Conservation (phyloP, 2,797 vertebrate species). For the Sebastes cheni region DNA sequence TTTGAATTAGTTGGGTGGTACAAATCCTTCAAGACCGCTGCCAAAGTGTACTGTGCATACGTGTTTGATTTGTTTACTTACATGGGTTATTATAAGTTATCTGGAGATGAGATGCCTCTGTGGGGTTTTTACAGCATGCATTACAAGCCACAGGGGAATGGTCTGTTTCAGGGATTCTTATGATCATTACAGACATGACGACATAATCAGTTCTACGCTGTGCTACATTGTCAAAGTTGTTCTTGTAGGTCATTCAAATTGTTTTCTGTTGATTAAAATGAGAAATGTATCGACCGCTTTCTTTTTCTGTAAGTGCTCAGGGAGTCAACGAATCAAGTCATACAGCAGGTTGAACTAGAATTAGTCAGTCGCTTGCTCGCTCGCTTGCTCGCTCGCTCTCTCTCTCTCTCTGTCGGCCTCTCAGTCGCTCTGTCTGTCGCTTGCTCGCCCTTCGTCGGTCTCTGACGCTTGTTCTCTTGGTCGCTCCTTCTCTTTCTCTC, state of each 20-base stretch:
- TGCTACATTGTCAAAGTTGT: slow-evolving; percentile 5
- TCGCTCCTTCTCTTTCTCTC: too few relatives aligned
- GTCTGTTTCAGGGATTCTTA: slow-evolving; percentile 19
- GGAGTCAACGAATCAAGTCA: background rate
- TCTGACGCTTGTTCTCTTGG: too few relatives aligned
- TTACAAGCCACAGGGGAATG: background rate
- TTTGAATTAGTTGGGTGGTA: background rate
- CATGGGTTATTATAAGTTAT: background rate
- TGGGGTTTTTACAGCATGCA: slow-evolving; percentile 1
- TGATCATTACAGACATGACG: background rate
- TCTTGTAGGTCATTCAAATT: slow-evolving; percentile 3
- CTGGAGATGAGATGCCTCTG: background rate
- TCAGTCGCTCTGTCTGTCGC: too few relatives aligned
- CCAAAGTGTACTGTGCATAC: slow-evolving; percentile 22
- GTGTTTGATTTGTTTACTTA: slow-evolving; percentile 7
- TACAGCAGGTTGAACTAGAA: background rate
- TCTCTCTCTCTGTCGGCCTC: too few relatives aligned
- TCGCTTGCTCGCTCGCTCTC: too few relatives aligned
- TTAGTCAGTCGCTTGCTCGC: too few relatives aligned
- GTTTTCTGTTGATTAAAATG: slow-evolving; percentile 46
- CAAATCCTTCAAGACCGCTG: slow-evolving; percentile 2
- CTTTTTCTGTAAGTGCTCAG: background rate
- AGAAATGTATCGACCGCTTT: background rate
- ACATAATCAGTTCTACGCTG: slow-evolving; percentile 19
- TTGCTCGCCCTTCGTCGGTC: too few relatives aligned